These are phyloP conservation scores for Apantesis nais DNA, from an alignment of 2,888 invertebrate species.

Conservation along the genomic window DNA sequence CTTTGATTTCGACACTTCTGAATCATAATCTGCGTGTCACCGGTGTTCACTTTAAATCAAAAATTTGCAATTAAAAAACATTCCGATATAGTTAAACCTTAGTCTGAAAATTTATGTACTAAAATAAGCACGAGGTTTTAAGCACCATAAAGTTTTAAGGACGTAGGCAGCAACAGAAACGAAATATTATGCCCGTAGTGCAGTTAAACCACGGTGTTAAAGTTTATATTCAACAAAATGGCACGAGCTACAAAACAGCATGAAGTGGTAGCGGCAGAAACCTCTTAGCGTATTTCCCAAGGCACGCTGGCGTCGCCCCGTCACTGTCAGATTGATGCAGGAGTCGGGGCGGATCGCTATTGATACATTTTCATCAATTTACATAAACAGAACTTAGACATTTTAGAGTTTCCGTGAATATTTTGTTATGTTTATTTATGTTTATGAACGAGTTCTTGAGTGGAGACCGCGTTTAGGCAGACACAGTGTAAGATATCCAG, in stretches of 20 bases:
- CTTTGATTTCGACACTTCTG: no score
- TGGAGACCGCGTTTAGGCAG: no score
- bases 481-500: no score
- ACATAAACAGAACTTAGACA: constrained; percentile 24
- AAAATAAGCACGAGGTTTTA: neutral
- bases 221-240: constrained; percentile 2
- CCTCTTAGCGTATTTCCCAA: constrained; percentile 54
- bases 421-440: neutral
- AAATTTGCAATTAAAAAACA: no score
- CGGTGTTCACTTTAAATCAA: no score
- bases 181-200: neutral
- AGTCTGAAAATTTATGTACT: no score
- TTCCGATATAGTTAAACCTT: no score
- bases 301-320: constrained; percentile 29
- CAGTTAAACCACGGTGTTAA: neutral
- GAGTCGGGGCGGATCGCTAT: constrained; percentile 20
- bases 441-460: no score
- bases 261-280: constrained; percentile 34
- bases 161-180: constrained; percentile 1
- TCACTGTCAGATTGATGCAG: constrained; percentile 41
- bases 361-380: constrained; percentile 44
- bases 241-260: constrained; percentile 29
- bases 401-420: neutral
- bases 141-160: neutral
- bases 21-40: no score